These are phyloP conservation scores for Pachyrhynchus sulphureomaculatus DNA, from an alignment of 1,140 invertebrate species.

Conservation along the genomic window DNA sequence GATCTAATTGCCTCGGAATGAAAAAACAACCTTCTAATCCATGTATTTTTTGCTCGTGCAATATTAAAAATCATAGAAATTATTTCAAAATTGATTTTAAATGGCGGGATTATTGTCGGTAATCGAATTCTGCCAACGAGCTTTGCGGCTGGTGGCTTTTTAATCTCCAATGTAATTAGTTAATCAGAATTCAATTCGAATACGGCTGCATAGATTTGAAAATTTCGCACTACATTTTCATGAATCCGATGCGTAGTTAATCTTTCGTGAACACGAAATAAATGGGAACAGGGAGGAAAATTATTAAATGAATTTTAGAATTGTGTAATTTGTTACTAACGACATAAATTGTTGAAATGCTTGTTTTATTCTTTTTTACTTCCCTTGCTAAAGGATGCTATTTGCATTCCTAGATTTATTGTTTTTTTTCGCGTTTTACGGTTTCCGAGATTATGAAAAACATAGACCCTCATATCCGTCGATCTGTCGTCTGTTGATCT, in stretches of 20 bases:
- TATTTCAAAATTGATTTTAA: conserved; percentile 20
- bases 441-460: too few relatives aligned
- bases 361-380: too few relatives aligned
- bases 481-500: too few relatives aligned
- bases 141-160: conserved; percentile 16
- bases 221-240: background rate
- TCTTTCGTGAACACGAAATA: background rate
- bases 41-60: background rate
- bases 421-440: too few relatives aligned
- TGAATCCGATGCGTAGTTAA: background rate
- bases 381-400: too few relatives aligned
- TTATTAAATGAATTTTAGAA: too few relatives aligned
- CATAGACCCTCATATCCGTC: too few relatives aligned
- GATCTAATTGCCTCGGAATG: background rate
- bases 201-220: background rate
- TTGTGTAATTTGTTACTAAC: too few relatives aligned
- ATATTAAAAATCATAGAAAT: conserved; percentile 1
- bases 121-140: conserved; percentile 8
- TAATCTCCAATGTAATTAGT: conserved; percentile 20
- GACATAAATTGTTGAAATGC: too few relatives aligned
- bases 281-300: too few relatives aligned
- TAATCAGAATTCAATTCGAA: conserved; percentile 20
- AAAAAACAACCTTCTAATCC: background rate
- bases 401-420: too few relatives aligned
- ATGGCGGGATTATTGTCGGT: conserved; percentile 10